Conservation (phyloP, 2,888 invertebrate species). For the Zeuzera pyrina region DNA sequence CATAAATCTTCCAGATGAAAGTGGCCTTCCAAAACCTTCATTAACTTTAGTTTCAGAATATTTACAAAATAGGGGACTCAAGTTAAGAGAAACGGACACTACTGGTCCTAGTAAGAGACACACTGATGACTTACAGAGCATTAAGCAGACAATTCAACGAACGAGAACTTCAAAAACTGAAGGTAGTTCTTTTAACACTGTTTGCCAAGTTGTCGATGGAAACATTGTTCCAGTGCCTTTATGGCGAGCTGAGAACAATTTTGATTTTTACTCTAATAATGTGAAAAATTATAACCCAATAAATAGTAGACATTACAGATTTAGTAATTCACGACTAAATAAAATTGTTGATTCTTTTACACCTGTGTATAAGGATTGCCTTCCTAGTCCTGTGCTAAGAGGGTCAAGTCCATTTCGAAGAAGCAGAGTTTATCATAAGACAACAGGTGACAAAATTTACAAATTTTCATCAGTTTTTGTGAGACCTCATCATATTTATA, state of each 20-base stretch:
- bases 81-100: slow-evolving; percentile 37
- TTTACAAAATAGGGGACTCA: slow-evolving; percentile 48
- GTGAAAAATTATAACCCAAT: slow-evolving; percentile 4
- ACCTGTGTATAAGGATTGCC: slow-evolving; percentile 18
- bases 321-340: slow-evolving; percentile 30
- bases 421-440: slow-evolving; percentile 26
- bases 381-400: slow-evolving; percentile 28
- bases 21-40: slow-evolving; percentile 31
- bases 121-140: slow-evolving; percentile 40
- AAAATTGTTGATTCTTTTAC: slow-evolving; percentile 28
- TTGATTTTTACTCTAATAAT: slow-evolving; percentile 23
- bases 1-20: slow-evolving; percentile 22
- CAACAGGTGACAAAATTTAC: slow-evolving; percentile 18
- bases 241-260: slow-evolving; percentile 42
- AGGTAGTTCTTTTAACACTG: too few species aligned
- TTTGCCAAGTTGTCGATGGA: slow-evolving; percentile 52
- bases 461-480: too few species aligned
- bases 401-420: slow-evolving; percentile 31
- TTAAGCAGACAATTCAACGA: slow-evolving; percentile 49
- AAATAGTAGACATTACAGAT: slow-evolving; percentile 19
- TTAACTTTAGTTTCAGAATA: slow-evolving; percentile 55
- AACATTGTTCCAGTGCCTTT: slow-evolving; percentile 49
- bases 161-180: slow-evolving; percentile 39
- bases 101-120: slow-evolving; percentile 24
- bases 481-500: too few species aligned